phyloP scores from a whole-genome alignment of 2,797 vertebrate genomes.

The Peromyscus melanophrys region DNA sequence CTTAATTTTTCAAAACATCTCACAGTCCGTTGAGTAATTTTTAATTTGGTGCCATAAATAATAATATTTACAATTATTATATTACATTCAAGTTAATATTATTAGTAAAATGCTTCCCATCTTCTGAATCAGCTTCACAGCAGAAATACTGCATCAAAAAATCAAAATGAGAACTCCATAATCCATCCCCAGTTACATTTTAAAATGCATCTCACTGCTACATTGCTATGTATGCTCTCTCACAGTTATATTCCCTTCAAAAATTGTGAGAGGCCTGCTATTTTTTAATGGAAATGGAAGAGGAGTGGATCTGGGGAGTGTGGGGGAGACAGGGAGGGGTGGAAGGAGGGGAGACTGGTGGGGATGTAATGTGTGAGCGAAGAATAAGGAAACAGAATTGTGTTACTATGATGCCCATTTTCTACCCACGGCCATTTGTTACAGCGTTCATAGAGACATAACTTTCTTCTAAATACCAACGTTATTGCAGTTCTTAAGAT shows the following conservation, averaged over 20 bases:
- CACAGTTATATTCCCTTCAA: background rate
- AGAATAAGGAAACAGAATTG: background rate
- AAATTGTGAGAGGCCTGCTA: background rate
- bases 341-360: background rate
- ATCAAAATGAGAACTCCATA: background rate
- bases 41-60: background rate
- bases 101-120: constrained; percentile 21
- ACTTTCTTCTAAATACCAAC: background rate
- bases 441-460: background rate
- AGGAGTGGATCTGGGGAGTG: background rate
- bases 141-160: background rate
- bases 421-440: background rate
- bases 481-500: background rate
- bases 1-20: constrained; percentile 7
- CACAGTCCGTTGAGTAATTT: background rate
- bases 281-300: background rate
- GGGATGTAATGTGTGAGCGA: background rate
- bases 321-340: background rate
- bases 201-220: background rate
- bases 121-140: background rate
- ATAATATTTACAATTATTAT: background rate
- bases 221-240: background rate
- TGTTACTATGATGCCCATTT: background rate
- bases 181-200: constrained; percentile 16
- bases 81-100: background rate